These are phyloP conservation scores for Cygnus olor DNA, from an alignment of 2,797 vertebrate species.

Conservation along the genomic window DNA sequence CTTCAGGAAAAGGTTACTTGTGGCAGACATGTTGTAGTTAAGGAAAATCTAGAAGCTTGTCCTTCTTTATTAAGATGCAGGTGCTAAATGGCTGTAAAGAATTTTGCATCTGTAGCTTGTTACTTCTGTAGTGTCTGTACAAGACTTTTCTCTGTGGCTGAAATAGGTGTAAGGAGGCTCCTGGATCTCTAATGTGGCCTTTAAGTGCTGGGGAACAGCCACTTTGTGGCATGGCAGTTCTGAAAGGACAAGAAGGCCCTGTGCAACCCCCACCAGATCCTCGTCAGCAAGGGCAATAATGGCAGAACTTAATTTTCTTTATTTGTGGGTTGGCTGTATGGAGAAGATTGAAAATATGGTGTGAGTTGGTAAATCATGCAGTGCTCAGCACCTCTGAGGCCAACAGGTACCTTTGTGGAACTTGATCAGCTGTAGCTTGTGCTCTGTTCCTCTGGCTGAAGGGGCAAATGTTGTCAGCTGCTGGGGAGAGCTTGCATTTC, in stretches of 20 bases:
- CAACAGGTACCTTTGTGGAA: background rate
- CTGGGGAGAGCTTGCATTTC: background rate
- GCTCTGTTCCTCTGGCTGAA: background rate
- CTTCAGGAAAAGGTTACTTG: accelerated
- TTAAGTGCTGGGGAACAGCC: background rate
- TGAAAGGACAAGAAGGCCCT: background rate
- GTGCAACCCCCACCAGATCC: background rate
- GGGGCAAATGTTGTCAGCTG: background rate
- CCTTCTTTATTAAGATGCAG: background rate
- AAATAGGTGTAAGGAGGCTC: background rate
- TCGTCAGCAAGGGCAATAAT: background rate
- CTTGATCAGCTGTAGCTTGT: background rate
- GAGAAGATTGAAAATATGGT: background rate
- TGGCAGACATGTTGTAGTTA: background rate
- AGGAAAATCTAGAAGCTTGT: background rate
- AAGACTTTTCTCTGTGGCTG: background rate
- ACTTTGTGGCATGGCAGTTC: no score
- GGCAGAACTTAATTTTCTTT: background rate
- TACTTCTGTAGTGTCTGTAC: accelerated
- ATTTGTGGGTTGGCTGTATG: background rate
- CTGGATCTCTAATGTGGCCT: background rate
- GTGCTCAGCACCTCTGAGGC: background rate
- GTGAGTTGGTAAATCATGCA: accelerated
- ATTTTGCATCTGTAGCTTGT: background rate
- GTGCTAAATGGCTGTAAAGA: accelerated